Conservation (phyloP, 1,140 invertebrate genomes). For the Tyrophagus putrescentiae region DNA sequence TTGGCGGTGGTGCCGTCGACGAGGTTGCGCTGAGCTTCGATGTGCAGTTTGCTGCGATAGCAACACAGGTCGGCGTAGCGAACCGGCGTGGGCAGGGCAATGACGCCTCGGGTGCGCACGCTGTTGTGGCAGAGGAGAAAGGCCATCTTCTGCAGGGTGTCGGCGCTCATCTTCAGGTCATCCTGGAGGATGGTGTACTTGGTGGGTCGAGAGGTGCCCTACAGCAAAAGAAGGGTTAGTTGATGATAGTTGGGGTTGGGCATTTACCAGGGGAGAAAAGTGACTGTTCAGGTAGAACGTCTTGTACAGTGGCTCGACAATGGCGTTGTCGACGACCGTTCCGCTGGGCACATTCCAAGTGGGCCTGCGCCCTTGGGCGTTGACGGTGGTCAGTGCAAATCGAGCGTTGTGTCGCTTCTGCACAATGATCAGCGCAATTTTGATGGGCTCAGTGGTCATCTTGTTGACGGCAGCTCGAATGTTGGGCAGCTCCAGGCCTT, state of each 20-base stretch:
- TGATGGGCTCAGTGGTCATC: slow-evolving; percentile 25
- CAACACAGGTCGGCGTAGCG: slow-evolving; percentile 31
- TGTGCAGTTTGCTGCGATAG: slow-evolving; percentile 25
- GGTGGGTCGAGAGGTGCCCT: slow-evolving; percentile 26
- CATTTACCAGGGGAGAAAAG: slow-evolving; percentile 13
- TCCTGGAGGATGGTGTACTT: slow-evolving; percentile 27
- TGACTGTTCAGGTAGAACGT: slow-evolving; percentile 16
- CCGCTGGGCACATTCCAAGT: slow-evolving; percentile 13
- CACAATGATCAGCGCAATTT: slow-evolving; percentile 20
- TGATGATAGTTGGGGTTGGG: neutral
- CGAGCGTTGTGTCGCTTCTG: slow-evolving; percentile 23
- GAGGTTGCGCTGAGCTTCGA: slow-evolving; percentile 13
- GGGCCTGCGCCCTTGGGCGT: neutral
- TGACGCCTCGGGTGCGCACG: slow-evolving; percentile 20
- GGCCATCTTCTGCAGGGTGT: slow-evolving; percentile 27
- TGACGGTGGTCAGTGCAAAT: slow-evolving; percentile 1
- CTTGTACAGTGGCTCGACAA: neutral
- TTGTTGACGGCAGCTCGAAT: slow-evolving; percentile 21
- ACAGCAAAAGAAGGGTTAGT: slow-evolving; percentile 30
- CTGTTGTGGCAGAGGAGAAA: slow-evolving; percentile 28
- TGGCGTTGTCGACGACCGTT: slow-evolving; percentile 1
- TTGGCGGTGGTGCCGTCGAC: no score
- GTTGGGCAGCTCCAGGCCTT: slow-evolving; percentile 24
- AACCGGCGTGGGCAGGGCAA: slow-evolving; percentile 57
- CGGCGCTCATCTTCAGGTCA: slow-evolving; percentile 30